These are phyloP conservation scores for Leucozona laternaria DNA, from an alignment of 2,888 invertebrate species.

Conservation along the genomic window DNA sequence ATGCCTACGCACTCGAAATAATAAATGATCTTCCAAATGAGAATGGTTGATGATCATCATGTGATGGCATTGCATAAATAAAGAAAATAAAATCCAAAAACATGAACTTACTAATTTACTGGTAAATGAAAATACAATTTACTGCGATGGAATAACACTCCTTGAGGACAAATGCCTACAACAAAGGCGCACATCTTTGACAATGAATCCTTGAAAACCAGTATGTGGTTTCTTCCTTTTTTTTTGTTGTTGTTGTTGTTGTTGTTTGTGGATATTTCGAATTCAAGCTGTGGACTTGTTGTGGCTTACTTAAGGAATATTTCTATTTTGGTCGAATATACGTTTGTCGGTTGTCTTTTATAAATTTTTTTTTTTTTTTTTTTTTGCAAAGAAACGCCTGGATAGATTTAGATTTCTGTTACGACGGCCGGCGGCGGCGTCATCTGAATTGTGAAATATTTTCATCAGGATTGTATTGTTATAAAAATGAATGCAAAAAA, in stretches of 20 bases:
- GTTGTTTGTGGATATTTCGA: conserved; percentile 3
- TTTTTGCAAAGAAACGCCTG: neutral
- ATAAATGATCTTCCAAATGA: conserved; percentile 60
- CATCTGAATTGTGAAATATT: neutral
- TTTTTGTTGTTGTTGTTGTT: neutral
- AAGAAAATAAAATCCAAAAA: neutral
- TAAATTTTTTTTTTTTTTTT: neutral
- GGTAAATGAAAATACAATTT: conserved; percentile 66
- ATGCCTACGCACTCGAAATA: conserved; percentile 74
- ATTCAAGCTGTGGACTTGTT: conserved; percentile 12
- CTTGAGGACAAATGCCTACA: conserved; percentile 24
- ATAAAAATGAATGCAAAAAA: neutral
- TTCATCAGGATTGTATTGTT: neutral
- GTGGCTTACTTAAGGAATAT: conserved; percentile 19
- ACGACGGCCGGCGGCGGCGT: no score
- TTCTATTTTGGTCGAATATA: conserved; percentile 28
- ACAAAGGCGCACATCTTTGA: conserved; percentile 48
- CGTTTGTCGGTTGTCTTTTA: conserved; percentile 24
- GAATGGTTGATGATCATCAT: conserved; percentile 30
- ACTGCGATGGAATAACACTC: conserved; percentile 22
- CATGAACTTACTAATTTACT: conserved; percentile 28
- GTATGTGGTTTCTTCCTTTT: conserved; percentile 11
- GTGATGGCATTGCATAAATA: conserved; percentile 25
- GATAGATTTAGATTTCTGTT: neutral
- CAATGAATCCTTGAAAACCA: conserved; percentile 58